Evolutionary conservation across 2,797 vertebrate species (phyloP), one percentile per base, ranked within the genome.

Genomic region (Limosa lapponica): DNA sequence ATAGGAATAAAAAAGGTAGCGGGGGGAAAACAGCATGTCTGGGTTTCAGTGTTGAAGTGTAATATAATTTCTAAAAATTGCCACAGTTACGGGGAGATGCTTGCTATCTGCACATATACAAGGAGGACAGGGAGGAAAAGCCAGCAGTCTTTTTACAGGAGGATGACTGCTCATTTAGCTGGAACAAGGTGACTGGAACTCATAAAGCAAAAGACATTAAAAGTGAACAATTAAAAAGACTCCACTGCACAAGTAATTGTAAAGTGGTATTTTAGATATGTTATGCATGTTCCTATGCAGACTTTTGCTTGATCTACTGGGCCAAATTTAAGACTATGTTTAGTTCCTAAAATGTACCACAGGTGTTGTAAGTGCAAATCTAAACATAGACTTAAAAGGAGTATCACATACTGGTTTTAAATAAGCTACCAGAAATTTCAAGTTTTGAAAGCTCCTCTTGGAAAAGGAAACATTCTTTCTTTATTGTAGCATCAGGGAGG

Each of bases 21-120:
- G 0, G 2, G 20, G 10, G 9, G 4, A 11, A 49, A 24, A 69
- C 20, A 5, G 5, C 14, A 54, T 1, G 3, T 65, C 32, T 71
- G 32, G 23, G 39, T 59, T 81, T 87, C 34, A 34, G 32, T 27
- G 22, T 8, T 52, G 16, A 61, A 72, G 44, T 44, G 19, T 17
- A 55, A 54, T 28, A 4, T 1, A 14, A 13, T 34, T 78, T 82
- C 58, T 46, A 30, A 72, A 74, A 55, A 25, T 25, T 55, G 22
- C 11, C 39, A 19, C 30, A 25, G 27, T 36, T 67, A 27, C 30
- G 57, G 49, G 51, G 32, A 64, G 27, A 71, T 52, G 13, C 7
- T 64, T 74, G 17, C 8, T 61, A 12, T 37, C 12, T 57, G 25
- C 46, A 37, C 3, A 2, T 23, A 10, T 10, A 27, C 17, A 43